Evolutionary conservation across 2,797 vertebrate species (phyloP).

Genomic region (Petrocephalus schoutedeni): DNA sequence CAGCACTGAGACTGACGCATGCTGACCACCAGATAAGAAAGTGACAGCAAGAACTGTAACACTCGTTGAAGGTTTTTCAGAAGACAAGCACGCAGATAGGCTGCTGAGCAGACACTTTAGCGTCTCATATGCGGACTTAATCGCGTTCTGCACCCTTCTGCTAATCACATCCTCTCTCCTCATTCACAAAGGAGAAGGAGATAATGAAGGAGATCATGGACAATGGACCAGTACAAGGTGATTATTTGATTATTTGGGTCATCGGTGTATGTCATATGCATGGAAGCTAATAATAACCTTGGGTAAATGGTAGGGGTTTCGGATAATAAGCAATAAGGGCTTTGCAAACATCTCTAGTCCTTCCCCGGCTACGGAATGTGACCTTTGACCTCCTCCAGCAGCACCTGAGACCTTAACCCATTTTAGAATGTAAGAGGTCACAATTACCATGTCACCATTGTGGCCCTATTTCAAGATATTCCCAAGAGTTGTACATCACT

Average conservation of each 20-base stretch:
- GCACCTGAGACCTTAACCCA: slow-evolving; percentile 40
- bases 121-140: not conserved
- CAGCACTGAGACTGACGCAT: not conserved
- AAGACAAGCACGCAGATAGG: not conserved
- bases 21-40: not conserved
- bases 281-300: not conserved
- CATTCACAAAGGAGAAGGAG: slow-evolving; percentile 79
- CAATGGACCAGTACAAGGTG: slow-evolving; percentile 96
- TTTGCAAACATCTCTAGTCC: not conserved
- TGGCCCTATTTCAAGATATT: not conserved
- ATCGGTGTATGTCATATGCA: slow-evolving; percentile 5
- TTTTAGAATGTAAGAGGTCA: slow-evolving; percentile 23
- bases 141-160: not conserved
- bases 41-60: not conserved
- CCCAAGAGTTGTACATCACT: not conserved
- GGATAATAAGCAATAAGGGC: not conserved
- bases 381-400: slow-evolving; percentile 3
- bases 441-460: not conserved
- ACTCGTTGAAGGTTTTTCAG: not conserved
- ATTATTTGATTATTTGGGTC: not conserved
- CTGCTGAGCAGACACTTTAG: not conserved
- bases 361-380: not conserved
- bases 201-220: slow-evolving; percentile 97
- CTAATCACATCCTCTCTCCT: not conserved
- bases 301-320: not conserved